phyloP scores from a whole-genome alignment of 2,888 invertebrate species.

The Acholoe squamosa region DNA sequence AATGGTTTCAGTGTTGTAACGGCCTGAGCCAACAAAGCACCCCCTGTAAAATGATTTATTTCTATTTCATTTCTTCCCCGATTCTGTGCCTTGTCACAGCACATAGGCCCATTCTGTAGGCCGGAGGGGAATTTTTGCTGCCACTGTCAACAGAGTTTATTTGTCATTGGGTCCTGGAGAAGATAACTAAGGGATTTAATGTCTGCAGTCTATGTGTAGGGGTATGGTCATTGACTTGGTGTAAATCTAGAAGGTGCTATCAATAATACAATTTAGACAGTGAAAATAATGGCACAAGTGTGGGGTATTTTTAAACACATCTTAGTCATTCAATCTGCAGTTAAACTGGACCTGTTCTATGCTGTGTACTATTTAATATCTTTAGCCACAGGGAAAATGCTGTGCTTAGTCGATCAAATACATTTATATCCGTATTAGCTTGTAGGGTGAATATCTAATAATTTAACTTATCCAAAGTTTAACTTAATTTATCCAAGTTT shows the following conservation, averaged over 20 bases:
- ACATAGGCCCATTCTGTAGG: background rate
- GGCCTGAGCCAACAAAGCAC: background rate
- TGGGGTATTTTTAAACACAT: background rate
- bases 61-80: background rate
- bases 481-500: no score
- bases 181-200: background rate
- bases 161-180: background rate
- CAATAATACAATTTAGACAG: background rate
- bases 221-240: background rate
- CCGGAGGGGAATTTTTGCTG: conserved; percentile 9
- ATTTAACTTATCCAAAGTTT: no score
- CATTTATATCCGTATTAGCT: background rate
- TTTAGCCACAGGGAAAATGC: no score
- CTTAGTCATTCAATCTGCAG: background rate
- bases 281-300: background rate
- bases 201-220: background rate
- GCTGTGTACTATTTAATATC: no score
- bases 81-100: background rate
- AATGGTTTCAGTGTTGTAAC: conserved; percentile 22
- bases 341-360: no score
- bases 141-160: conserved; percentile 19
- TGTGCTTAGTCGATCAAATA: no score
- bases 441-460: no score
- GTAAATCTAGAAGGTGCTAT: background rate
- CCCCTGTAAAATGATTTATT: conserved; percentile 41